Evolutionary conservation across 2,113 vertebrate genomes (phyloP).

Genomic region (Turdus rufiventris): DNA sequence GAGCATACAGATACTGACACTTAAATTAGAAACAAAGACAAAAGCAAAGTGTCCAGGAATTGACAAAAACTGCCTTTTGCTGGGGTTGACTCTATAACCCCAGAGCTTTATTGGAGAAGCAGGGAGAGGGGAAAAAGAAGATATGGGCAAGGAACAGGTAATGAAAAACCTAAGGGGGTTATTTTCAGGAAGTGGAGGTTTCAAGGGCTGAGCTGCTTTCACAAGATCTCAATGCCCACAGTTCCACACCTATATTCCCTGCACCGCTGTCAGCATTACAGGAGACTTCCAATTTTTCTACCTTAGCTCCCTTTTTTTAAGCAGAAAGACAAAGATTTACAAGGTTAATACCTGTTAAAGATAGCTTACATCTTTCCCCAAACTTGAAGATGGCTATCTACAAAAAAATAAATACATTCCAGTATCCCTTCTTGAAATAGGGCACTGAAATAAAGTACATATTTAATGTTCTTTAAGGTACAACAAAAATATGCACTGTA

Average conservation of each 20-base stretch:
- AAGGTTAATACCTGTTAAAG: neutral
- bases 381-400: neutral
- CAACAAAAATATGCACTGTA: neutral
- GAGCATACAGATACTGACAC: neutral
- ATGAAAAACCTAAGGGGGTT: neutral
- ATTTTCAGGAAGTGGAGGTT: neutral
- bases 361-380: neutral
- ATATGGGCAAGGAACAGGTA: neutral
- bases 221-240: neutral
- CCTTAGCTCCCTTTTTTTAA: neutral
- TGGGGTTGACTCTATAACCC: neutral
- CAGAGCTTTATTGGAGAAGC: neutral
- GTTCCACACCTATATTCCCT: neutral
- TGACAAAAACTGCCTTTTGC: neutral
- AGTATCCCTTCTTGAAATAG: neutral
- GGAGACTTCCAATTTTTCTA: fast-evolving
- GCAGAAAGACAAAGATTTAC: neutral
- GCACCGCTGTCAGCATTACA: neutral
- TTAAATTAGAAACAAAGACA: neutral
- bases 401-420: neutral
- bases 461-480: neutral
- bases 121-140: fast-evolving
- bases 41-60: neutral
- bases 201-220: neutral
- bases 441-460: neutral